Evolutionary conservation across 2,113 vertebrate species (phyloP).

Genomic region (Phoxinus phoxinus): DNA sequence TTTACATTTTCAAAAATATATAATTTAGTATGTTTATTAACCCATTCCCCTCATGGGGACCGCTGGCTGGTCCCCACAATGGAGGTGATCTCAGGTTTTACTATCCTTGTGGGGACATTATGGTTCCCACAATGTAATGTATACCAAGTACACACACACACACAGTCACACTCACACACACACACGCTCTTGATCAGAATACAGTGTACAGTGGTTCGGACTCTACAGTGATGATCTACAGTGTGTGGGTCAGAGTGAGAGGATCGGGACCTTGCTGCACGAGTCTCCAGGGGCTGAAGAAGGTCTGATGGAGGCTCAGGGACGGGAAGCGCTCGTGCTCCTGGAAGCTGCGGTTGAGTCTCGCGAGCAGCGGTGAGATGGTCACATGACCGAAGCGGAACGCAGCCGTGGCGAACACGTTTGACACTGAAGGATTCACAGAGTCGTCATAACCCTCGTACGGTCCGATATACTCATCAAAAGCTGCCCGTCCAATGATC

Average conservation of each 20-base stretch:
- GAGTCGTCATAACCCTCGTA: slow-evolving; percentile 84
- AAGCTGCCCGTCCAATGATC: slow-evolving; percentile 84
- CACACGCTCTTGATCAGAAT: not conserved
- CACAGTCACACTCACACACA: too few relatives aligned
- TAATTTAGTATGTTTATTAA: too few relatives aligned
- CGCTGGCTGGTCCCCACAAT: too few relatives aligned
- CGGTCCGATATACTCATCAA: slow-evolving; percentile 79
- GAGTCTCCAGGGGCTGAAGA: slow-evolving; percentile 94
- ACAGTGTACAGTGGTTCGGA: not conserved
- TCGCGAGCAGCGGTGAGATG: slow-evolving; percentile 77
- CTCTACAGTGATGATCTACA: not conserved
- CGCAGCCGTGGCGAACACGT: slow-evolving; percentile 92
- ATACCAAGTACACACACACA: too few relatives aligned
- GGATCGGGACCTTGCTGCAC: slow-evolving; percentile 83
- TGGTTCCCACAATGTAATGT: too few relatives aligned
- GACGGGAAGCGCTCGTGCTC: slow-evolving; percentile 76
- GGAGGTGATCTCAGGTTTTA: too few relatives aligned
- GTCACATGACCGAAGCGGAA: slow-evolving; percentile 94
- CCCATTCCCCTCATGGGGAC: too few relatives aligned
- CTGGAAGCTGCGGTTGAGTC: slow-evolving; percentile 83
- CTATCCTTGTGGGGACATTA: too few relatives aligned
- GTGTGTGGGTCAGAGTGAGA: not conserved
- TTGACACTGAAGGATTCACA: slow-evolving; percentile 84
- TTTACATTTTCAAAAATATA: too few relatives aligned
- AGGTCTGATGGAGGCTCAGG: slow-evolving; percentile 81